Evolutionary conservation across 2,797 vertebrate genomes (phyloP).

Genomic region (Hemibagrus guttatus): DNA sequence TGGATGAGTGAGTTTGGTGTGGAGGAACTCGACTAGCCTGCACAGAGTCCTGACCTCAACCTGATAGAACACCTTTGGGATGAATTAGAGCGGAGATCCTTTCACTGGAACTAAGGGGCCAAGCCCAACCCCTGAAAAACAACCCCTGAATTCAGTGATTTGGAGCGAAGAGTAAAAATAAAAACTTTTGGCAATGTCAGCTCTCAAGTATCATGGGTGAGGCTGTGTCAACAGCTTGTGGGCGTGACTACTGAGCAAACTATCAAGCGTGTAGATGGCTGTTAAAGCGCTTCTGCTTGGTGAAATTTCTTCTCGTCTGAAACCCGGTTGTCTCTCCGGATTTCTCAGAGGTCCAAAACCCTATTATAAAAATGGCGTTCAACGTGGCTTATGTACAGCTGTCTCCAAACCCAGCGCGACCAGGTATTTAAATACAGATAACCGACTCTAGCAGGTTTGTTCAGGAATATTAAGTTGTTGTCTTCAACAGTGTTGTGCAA

Average conservation of each 20-base stretch:
- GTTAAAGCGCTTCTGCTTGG: neutral
- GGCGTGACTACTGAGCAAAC: neutral
- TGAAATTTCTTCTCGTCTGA: neutral
- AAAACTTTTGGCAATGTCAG: too few species aligned
- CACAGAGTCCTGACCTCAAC: too few species aligned
- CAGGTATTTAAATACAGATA: constrained; percentile 13
- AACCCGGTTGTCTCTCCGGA: too few species aligned
- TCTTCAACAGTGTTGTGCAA: neutral
- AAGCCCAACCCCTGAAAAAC: too few species aligned
- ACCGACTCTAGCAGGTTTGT: neutral
- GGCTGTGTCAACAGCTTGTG: neutral
- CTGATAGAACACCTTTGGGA: too few species aligned
- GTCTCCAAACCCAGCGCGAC: neutral
- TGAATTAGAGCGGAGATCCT: too few species aligned
- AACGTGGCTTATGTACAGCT: neutral
- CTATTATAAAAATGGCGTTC: neutral
- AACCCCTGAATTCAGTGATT: too few species aligned
- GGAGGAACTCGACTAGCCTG: too few species aligned
- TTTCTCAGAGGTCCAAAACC: neutral
- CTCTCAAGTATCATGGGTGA: too few species aligned
- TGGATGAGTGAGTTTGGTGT: too few species aligned
- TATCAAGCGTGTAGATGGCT: neutral
- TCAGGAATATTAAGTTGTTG: neutral
- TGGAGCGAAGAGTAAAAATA: too few species aligned
- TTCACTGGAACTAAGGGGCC: too few species aligned